These are phyloP conservation scores for Phylloscopus trochilus DNA, from an alignment of 2,113 vertebrate genomes.

Conservation along the genomic window DNA sequence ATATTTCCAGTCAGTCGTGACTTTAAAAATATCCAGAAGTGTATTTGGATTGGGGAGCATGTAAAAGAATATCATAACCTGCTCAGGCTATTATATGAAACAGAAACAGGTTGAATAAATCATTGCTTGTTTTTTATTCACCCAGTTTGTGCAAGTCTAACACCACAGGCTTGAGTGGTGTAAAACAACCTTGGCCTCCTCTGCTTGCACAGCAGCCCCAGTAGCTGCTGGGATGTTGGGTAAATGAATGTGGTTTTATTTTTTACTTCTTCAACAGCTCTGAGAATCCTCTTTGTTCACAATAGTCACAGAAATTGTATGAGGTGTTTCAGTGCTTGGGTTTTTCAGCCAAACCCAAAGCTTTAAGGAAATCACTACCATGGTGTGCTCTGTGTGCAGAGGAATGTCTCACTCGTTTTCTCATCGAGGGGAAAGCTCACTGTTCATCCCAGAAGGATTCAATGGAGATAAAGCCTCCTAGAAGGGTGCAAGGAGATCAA, in stretches of 20 bases:
- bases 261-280: conserved; percentile 21
- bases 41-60: not conserved
- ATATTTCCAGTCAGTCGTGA: not conserved
- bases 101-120: not conserved
- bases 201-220: not conserved
- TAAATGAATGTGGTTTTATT: conserved; percentile 38
- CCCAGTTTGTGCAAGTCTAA: not conserved
- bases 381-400: rapidly evolving
- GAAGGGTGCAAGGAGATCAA: not conserved
- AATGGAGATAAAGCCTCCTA: not conserved
- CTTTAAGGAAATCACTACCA: not conserved
- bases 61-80: conserved; percentile 13
- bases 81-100: not conserved
- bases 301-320: not conserved
- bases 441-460: not conserved
- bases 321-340: not conserved
- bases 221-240: not conserved
- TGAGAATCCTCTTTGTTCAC: conserved; percentile 19
- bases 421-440: not conserved
- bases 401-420: not conserved
- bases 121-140: not conserved
- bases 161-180: rapidly evolving
- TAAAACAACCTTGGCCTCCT: not conserved
- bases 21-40: conserved; percentile 31
- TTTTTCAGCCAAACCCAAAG: not conserved